Conservation (phyloP, 2,797 vertebrate genomes). For the Sebastes itinus region DNA sequence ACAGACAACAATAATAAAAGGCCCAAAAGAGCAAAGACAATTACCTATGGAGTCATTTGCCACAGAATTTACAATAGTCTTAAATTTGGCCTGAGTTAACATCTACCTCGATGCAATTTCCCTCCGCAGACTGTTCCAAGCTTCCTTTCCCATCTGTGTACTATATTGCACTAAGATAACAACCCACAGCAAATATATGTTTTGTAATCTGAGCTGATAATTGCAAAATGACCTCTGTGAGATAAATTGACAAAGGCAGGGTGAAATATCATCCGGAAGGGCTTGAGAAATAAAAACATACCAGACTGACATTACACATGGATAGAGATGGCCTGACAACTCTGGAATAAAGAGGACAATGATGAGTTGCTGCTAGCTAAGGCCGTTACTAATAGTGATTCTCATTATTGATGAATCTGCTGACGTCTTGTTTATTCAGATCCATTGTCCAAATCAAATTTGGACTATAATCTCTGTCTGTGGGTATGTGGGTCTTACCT, state of each 20-base stretch:
- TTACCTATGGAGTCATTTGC: background rate
- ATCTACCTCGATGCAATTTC: background rate
- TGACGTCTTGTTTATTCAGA: too few relatives aligned
- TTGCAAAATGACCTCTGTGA: background rate
- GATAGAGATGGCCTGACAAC: too few relatives aligned
- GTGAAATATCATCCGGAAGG: background rate
- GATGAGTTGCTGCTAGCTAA: background rate
- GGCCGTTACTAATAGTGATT: background rate
- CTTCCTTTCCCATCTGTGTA: background rate
- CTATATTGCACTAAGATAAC: background rate
- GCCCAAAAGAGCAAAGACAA: background rate
- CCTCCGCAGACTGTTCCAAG: background rate
- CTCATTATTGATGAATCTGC: background rate
- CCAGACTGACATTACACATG: background rate
- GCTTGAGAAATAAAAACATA: background rate
- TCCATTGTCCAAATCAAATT: too few relatives aligned
- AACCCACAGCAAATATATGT: background rate
- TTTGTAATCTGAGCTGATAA: background rate
- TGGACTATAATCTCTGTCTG: too few relatives aligned
- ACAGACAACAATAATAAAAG: background rate
- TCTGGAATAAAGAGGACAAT: background rate
- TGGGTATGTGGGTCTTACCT: too few relatives aligned
- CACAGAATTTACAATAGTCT: background rate
- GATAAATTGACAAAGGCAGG: background rate
- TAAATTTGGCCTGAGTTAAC: background rate